phyloP scores from a whole-genome alignment of 2,888 invertebrate genomes.

The Lacanobia wlatinum region DNA sequence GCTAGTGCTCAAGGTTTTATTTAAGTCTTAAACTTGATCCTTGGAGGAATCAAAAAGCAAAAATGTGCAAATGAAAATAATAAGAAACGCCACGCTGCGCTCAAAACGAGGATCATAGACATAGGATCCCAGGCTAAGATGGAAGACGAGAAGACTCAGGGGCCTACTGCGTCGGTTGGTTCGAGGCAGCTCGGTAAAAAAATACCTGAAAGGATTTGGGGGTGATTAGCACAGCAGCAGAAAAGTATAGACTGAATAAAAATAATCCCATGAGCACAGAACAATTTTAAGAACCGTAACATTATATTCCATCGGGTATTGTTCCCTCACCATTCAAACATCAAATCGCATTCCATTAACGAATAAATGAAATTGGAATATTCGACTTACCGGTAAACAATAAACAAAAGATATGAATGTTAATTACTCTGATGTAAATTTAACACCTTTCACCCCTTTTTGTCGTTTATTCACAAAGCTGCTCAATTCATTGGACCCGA shows the following conservation, averaged over 20 bases:
- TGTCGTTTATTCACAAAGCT: conserved; percentile 62
- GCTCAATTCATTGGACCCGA: conserved; percentile 48
- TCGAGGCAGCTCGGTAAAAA: too few species aligned
- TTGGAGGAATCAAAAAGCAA: not conserved
- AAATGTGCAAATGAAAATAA: not conserved
- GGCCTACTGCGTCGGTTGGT: too few species aligned
- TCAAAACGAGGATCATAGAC: too few species aligned
- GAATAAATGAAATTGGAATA: conserved; percentile 49
- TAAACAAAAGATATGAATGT: conserved; percentile 60
- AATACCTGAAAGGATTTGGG: too few species aligned
- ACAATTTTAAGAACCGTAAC: not conserved
- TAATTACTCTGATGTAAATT: conserved; percentile 63
- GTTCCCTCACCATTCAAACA: conserved; percentile 15
- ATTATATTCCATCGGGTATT: not conserved
- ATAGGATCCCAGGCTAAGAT: too few species aligned
- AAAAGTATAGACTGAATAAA: too few species aligned
- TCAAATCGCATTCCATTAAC: conserved; percentile 18
- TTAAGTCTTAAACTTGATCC: not conserved
- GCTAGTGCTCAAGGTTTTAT: conserved; percentile 10
- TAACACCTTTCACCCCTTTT: conserved; percentile 60
- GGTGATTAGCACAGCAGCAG: too few species aligned
- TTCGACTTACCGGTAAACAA: conserved; percentile 45
- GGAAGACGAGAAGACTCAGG: too few species aligned
- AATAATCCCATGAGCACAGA: not conserved
- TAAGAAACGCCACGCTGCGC: too few species aligned